Evolutionary conservation across 2,888 invertebrate genomes (phyloP), one percentile per base, ranked within the genome.

Genomic region (Meandrusa payeni): DNA sequence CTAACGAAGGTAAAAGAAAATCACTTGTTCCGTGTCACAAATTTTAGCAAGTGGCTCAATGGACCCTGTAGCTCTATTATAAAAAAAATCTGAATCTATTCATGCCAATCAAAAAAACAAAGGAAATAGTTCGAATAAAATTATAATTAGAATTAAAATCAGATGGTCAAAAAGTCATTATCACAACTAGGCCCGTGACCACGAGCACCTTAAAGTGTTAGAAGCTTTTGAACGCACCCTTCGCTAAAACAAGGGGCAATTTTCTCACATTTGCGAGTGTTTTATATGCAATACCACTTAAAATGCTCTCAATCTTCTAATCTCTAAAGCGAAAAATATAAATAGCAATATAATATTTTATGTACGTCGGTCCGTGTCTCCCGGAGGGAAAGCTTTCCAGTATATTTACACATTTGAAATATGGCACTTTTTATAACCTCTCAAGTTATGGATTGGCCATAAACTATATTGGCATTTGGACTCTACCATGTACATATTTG

Each of bases 361-460:
- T 64, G 67, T 55, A 59, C 47, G 45, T 46, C 43, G 39, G 41
- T 46, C 55, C 51, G 45, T 55, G 60, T 61, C 59, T 51, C 59
- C 51, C 63, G 59, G 54, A 48, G 51, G 57, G 52, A 46, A 48
- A 33, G 54, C 51, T 59, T 59, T 58, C 69, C 50, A 68, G 58
- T 80, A 80, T 80, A 76, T 82, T 77, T 79, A 72, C 81, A 80
- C 80, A 64, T 79, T 74, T 80, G 76, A 80, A 75, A 78, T 79
- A 80, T 64, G 69, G 53, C 69, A 42, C 50, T 54, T 67, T 80
- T 81, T 82, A 82, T 71, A 65, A 61, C 63, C 69, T 71, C 64
- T 62, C 75, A 71, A 65, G 56, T 75, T 81, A 81, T 81, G 81
- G 81, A 81, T 81, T 78, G 79, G 58, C 57, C 54, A 68, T 79